phyloP scores from a whole-genome alignment of 2,797 vertebrate species.

The Champsocephalus gunnari region DNA sequence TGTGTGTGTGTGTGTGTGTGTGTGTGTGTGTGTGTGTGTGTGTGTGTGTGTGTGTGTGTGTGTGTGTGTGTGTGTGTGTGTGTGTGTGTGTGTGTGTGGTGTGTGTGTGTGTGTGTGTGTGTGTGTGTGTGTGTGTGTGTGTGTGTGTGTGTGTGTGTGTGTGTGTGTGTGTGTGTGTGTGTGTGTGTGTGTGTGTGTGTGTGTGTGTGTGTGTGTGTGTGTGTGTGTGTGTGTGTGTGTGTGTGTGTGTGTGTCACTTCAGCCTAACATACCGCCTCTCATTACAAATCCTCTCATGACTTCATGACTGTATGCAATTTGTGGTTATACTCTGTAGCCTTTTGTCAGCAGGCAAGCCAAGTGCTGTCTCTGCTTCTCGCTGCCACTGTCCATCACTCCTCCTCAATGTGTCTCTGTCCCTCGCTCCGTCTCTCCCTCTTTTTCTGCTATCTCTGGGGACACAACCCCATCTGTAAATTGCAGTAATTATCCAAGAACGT shows the following conservation, averaged over 20 bases:
- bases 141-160: constrained; percentile 32
- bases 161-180: constrained; percentile 19
- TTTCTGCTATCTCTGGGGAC: constrained; percentile 45
- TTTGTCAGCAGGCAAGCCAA: constrained; percentile 64
- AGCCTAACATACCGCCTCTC: constrained; percentile 68
- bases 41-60: constrained; percentile 18
- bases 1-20: constrained; percentile 18
- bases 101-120: constrained; percentile 15
- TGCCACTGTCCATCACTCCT: constrained; percentile 39
- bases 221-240: background rate
- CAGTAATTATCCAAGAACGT: constrained; percentile 62
- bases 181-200: constrained; percentile 26
- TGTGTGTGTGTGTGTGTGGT: constrained; percentile 27
- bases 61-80: constrained; percentile 38
- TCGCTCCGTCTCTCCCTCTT: constrained; percentile 17
- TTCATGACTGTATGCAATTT: constrained; percentile 79
- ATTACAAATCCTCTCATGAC: constrained; percentile 80
- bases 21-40: too few species aligned
- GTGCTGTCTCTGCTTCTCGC: constrained; percentile 26
- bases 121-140: background rate
- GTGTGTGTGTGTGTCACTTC: constrained; percentile 39
- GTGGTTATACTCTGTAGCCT: constrained; percentile 64
- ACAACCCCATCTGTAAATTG: constrained; percentile 59
- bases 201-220: constrained; percentile 15
- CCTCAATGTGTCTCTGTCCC: constrained; percentile 37